A percentile compares a stretch with the other conserved stretches of the same genome.
Conservation (phyloP, 1,140 invertebrate species). For the Ditylenchus dipsaci region DNA sequence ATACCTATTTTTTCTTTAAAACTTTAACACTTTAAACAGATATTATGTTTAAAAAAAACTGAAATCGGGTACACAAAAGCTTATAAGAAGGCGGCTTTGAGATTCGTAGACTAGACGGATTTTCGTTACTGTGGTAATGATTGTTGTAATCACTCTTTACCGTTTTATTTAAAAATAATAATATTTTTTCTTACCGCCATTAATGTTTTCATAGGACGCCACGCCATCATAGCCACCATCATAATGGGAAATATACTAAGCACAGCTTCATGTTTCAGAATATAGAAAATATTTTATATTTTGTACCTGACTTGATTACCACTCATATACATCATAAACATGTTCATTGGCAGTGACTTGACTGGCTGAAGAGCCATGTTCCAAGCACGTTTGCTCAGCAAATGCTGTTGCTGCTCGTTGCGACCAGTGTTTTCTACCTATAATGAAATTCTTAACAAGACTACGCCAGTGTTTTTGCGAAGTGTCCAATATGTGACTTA, state of each 20-base stretch:
- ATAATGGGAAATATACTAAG: constrained; percentile 94
- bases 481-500: not conserved
- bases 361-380: constrained; percentile 88
- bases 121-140: no score
- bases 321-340: constrained; percentile 70
- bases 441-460: not conserved
- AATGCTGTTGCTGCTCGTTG: constrained; percentile 39
- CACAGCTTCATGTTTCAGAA: not conserved
- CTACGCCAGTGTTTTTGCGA: not conserved
- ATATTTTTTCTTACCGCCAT: constrained; percentile 68
- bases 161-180: no score
- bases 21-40: no score
- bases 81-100: no score
- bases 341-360: constrained; percentile 92
- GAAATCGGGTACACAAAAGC: no score
- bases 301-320: constrained; percentile 71
- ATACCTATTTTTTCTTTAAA: no score
- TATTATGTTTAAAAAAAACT: no score
- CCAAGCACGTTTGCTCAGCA: constrained; percentile 74
- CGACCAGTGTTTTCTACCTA: constrained; percentile 16
- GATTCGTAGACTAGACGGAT: no score
- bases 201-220: constrained; percentile 87
- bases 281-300: not conserved
- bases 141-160: no score
- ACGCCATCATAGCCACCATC: constrained; percentile 99